Percentiles rank a stretch among this genome's conserved stretches.
phyloP scores from a whole-genome alignment of 2,797 vertebrate genomes.

The Chelon auratus region DNA sequence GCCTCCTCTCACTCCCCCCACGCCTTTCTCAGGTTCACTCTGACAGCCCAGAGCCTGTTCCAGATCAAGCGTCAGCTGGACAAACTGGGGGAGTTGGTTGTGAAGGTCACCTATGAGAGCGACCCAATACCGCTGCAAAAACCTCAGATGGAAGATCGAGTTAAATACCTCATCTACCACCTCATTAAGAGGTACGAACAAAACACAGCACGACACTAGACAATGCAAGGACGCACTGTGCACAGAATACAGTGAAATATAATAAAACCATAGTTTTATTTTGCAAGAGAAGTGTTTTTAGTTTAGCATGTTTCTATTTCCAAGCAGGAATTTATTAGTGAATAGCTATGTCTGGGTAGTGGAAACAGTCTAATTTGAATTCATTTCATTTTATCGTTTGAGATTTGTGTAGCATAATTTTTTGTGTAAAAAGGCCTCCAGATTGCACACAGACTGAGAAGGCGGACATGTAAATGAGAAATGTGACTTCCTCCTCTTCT shows the following conservation, averaged over 20 bases:
- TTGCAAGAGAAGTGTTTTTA: too few relatives aligned
- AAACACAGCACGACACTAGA: too few relatives aligned
- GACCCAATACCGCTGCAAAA: slow-evolving; percentile 94
- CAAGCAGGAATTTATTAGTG: too few relatives aligned
- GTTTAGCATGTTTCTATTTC: too few relatives aligned
- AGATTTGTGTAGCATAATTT: too few relatives aligned
- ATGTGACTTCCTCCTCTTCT: not conserved
- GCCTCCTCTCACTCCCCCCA: not conserved
- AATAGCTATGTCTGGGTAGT: too few relatives aligned
- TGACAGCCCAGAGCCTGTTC: slow-evolving; percentile 94
- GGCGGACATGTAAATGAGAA: not conserved
- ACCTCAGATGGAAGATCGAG: slow-evolving; percentile 91
- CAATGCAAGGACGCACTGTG: too few relatives aligned
- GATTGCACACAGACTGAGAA: not conserved
- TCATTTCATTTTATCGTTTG: too few relatives aligned
- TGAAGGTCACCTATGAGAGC: slow-evolving; percentile 94
- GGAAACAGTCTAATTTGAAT: too few relatives aligned
- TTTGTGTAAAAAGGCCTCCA: not conserved
- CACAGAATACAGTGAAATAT: too few relatives aligned
- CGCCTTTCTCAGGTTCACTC: slow-evolving; percentile 86
- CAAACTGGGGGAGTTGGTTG: slow-evolving; percentile 92
- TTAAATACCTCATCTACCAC: slow-evolving; percentile 92
- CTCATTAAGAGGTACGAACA: slow-evolving; percentile 91
- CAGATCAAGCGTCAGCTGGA: slow-evolving; percentile 95
- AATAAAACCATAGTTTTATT: too few relatives aligned